These are phyloP conservation scores for Phaonia tiefii DNA, from an alignment of 2,888 invertebrate species.

Conservation along the genomic window DNA sequence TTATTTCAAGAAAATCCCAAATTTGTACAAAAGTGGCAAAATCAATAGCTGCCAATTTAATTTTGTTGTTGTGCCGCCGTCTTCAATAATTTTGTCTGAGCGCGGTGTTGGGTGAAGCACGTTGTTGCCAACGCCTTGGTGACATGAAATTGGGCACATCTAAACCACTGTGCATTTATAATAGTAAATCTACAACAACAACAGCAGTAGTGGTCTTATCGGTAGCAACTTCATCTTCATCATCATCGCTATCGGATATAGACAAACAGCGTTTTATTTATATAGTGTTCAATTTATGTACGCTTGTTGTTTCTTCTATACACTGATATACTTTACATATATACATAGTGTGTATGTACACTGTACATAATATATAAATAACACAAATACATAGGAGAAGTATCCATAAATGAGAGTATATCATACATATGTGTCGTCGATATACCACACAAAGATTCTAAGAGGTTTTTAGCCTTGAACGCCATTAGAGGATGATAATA, in stretches of 20 bases:
- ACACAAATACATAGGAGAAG: background rate
- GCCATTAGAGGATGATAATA: conserved; percentile 18
- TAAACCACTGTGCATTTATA: background rate
- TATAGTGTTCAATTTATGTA: conserved; percentile 42
- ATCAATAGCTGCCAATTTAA: too few relatives aligned
- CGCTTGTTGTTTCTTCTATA: background rate
- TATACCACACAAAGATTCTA: conserved; percentile 18
- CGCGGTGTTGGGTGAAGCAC: too few relatives aligned
- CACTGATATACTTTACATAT: background rate
- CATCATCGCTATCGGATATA: conserved; percentile 7
- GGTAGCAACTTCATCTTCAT: background rate
- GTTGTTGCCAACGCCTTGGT: too few relatives aligned
- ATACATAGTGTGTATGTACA: background rate
- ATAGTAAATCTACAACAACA: conserved; percentile 1
- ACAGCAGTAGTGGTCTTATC: background rate
- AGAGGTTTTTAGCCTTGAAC: conserved; percentile 46
- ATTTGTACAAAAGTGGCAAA: too few relatives aligned
- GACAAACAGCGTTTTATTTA: conserved; percentile 38
- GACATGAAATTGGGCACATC: too few relatives aligned
- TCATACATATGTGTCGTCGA: conserved; percentile 17
- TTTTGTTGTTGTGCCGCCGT: too few relatives aligned
- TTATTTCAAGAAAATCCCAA: too few relatives aligned
- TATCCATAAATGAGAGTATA: conserved; percentile 28
- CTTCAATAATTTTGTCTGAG: too few relatives aligned
- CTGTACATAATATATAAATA: background rate